A percentile compares a stretch with the other conserved stretches of the same genome.
These are phyloP conservation scores for Delichon dasypus DNA, from an alignment of 2,797 vertebrate genomes.

Conservation along the genomic window DNA sequence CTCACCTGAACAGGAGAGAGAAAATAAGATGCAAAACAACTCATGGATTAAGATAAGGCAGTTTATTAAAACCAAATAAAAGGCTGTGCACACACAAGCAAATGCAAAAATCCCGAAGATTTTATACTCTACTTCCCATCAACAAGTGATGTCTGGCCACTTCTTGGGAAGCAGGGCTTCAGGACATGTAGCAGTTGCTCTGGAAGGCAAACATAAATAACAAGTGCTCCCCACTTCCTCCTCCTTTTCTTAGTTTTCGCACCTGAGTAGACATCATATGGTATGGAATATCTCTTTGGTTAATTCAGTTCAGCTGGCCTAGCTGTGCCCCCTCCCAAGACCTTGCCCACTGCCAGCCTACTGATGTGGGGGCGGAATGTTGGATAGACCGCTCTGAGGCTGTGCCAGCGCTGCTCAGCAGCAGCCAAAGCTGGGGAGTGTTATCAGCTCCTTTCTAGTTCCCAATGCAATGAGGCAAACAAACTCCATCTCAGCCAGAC, in stretches of 20 bases:
- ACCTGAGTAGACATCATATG: background rate
- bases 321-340: background rate
- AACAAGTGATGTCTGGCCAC: rapidly evolving
- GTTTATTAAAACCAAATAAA: background rate
- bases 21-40: background rate
- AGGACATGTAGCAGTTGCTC: background rate
- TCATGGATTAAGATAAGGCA: background rate
- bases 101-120: background rate
- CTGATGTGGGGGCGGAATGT: background rate
- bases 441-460: background rate
- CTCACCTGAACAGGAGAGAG: background rate
- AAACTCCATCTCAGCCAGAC: background rate
- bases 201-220: background rate
- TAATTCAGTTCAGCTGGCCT: background rate
- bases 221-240: rapidly evolving
- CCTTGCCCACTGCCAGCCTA: background rate
- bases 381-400: background rate
- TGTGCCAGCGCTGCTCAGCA: background rate
- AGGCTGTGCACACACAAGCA: rapidly evolving
- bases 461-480: background rate
- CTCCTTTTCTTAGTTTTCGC: background rate
- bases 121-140: background rate
- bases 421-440: background rate
- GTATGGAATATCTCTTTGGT: background rate
- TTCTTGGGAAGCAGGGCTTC: background rate